These are phyloP conservation scores for Tachysurus fulvidraco DNA, from an alignment of 2,113 vertebrate species.

Conservation along the genomic window DNA sequence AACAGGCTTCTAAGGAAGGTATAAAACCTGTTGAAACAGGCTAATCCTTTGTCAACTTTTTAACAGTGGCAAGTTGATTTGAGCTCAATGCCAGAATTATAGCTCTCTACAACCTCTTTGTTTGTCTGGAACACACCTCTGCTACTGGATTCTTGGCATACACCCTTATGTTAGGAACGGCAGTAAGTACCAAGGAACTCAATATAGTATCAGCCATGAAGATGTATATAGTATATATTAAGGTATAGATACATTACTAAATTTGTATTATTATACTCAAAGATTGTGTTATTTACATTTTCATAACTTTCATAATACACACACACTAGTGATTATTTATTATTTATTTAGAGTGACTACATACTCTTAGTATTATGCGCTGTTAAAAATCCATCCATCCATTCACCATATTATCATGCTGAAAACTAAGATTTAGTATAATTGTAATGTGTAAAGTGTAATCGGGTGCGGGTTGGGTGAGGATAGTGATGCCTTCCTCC, in stretches of 20 bases:
- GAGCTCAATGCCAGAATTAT: neutral
- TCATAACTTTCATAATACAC: no score
- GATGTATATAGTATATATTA: neutral
- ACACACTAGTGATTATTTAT: no score
- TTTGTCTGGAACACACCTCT: neutral
- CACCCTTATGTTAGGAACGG: neutral
- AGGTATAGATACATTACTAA: neutral
- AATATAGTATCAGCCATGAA: neutral
- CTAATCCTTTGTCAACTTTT: constrained; percentile 23
- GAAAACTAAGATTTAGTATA: no score
- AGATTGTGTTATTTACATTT: neutral
- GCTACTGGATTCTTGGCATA: neutral
- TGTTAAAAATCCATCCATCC: no score
- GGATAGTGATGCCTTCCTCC: no score
- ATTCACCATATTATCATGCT: no score
- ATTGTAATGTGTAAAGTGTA: no score
- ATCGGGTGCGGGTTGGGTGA: no score
- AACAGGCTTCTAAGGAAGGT: neutral
- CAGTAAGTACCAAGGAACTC: neutral
- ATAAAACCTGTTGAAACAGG: constrained; percentile 15
- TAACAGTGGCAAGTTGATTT: constrained; percentile 3
- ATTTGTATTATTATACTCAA: neutral
- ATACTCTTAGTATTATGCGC: no score
- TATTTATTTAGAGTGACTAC: no score
- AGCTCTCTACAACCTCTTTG: neutral